Conservation (phyloP, 2,888 invertebrate species). For the Microctonus brassicae region DNA sequence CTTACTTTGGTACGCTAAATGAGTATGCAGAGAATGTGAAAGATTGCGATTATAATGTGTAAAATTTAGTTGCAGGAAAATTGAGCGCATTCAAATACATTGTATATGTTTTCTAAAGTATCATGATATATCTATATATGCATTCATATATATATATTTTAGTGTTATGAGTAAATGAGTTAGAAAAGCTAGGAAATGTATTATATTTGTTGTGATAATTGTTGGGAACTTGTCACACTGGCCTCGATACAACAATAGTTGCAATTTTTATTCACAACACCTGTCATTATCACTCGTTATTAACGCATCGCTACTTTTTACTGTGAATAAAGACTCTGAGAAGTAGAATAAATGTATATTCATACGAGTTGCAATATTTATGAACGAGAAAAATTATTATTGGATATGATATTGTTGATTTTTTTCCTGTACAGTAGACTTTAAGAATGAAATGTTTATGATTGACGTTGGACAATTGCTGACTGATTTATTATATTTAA, state of each 20-base stretch:
- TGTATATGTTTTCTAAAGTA: too few relatives aligned
- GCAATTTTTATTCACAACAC: constrained; percentile 47
- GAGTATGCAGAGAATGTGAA: constrained; percentile 65
- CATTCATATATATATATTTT: not conserved
- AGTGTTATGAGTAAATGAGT: not conserved
- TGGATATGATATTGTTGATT: not conserved
- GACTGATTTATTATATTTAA: too few relatives aligned
- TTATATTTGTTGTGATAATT: constrained; percentile 5
- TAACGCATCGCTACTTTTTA: constrained; percentile 60
- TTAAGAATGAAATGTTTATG: not conserved
- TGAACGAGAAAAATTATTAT: constrained; percentile 22
- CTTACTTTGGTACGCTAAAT: constrained; percentile 48
- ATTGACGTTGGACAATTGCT: not conserved
- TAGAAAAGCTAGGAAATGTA: not conserved
- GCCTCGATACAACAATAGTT: constrained; percentile 34
- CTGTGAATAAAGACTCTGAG: constrained; percentile 17
- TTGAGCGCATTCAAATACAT: not conserved
- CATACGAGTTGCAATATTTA: constrained; percentile 18
- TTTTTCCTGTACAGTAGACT: too few relatives aligned
- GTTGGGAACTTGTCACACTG: constrained; percentile 27
- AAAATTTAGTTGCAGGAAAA: not conserved
- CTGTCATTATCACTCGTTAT: constrained; percentile 64
- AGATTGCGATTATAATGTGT: constrained; percentile 51
- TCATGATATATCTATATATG: too few relatives aligned
- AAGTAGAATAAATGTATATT: constrained; percentile 30